Evolutionary conservation across 2,797 vertebrate species (phyloP).

Genomic region (Menidia menidia): DNA sequence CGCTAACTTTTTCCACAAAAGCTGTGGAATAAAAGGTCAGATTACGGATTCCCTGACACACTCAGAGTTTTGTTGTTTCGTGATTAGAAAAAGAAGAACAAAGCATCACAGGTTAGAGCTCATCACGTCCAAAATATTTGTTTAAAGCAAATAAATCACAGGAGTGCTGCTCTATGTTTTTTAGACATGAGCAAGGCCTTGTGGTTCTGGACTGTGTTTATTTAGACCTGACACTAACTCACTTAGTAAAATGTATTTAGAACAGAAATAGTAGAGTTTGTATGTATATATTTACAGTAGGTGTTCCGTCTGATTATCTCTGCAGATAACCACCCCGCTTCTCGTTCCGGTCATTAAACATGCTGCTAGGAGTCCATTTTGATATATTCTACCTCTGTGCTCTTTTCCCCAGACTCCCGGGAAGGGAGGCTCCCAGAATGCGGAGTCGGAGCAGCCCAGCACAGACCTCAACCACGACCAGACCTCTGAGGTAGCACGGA

Average conservation of each 20-base stretch:
- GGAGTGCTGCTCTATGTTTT: not conserved
- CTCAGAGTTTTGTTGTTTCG: no score
- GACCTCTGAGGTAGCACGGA: constrained; percentile 91
- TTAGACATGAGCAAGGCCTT: not conserved
- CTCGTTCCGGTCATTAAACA: not conserved
- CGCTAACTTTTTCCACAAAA: no score
- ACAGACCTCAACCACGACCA: constrained; percentile 93
- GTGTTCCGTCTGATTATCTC: not conserved
- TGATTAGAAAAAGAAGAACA: not conserved
- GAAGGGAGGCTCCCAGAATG: constrained; percentile 94
- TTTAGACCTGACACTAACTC: no score
- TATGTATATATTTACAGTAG: not conserved
- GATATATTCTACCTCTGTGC: constrained; percentile 6
- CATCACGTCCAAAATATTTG: not conserved
- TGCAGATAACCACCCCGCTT: not conserved
- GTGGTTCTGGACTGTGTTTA: not conserved
- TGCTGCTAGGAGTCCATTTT: not conserved
- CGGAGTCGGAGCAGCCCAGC: constrained; percentile 92
- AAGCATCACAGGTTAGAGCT: not conserved
- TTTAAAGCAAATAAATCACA: not conserved
- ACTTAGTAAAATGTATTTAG: no score
- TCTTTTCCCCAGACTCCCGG: constrained; percentile 90
- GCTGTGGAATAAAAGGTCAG: no score
- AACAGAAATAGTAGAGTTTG: no score
- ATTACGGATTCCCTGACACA: no score